These are phyloP conservation scores for Nomada ruficornis DNA, from an alignment of 2,888 invertebrate genomes.

Conservation along the genomic window DNA sequence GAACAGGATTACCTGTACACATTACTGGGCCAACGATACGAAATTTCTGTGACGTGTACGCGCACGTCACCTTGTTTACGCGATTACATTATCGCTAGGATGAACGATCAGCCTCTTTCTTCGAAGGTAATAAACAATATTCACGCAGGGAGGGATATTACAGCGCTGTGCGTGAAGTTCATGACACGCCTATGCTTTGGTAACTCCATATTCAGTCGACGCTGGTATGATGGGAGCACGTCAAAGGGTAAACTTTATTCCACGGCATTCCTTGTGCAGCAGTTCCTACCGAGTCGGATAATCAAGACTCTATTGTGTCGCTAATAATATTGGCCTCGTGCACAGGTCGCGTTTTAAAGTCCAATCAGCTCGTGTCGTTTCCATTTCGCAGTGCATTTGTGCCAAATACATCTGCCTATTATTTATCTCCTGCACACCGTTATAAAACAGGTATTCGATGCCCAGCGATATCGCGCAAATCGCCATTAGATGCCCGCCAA, in stretches of 20 bases:
- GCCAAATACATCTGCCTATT: neutral
- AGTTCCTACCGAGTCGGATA: slow-evolving; percentile 51
- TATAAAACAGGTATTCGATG: slow-evolving; percentile 5
- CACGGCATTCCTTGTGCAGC: slow-evolving; percentile 50
- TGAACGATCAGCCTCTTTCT: neutral
- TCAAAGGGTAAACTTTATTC: slow-evolving; percentile 61
- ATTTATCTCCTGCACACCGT: neutral
- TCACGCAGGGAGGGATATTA: slow-evolving; percentile 36
- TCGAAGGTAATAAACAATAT: slow-evolving; percentile 23
- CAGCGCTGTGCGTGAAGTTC: slow-evolving; percentile 40
- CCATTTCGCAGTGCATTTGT: too few relatives aligned
- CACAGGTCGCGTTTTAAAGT: too few relatives aligned
- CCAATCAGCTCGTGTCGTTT: too few relatives aligned
- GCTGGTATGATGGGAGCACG: slow-evolving; percentile 46
- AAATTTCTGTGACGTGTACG: too few relatives aligned
- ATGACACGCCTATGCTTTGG: slow-evolving; percentile 48
- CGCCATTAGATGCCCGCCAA: slow-evolving; percentile 11
- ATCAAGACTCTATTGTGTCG: slow-evolving; percentile 56
- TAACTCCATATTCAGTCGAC: slow-evolving; percentile 44
- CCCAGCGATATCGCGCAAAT: slow-evolving; percentile 14
- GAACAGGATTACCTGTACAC: too few relatives aligned
- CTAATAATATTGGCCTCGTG: slow-evolving; percentile 51
- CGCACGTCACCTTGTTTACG: too few relatives aligned
- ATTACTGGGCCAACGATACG: too few relatives aligned
- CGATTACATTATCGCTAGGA: neutral